Base-by-base conservation (phyloP, 1,140 invertebrate genomes). In the Bacillus rossius region DNA sequence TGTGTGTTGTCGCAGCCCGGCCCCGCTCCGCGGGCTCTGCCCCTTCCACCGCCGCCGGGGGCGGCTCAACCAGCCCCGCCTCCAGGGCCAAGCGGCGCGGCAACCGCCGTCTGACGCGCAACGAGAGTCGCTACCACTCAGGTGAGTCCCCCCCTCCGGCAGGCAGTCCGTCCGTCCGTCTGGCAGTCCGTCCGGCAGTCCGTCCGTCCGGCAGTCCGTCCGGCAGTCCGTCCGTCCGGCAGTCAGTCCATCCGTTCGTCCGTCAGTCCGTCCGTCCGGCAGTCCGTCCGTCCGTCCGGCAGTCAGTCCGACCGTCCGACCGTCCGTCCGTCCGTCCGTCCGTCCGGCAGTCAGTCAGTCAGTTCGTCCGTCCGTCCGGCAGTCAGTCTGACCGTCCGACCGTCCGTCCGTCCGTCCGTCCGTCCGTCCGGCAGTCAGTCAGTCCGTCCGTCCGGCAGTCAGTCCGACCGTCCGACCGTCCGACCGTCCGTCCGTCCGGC, bases 91-190 rank as follows among this genome's bases (percentile, higher is more conserved):
- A 37, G 25, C 25, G 90, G 68, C 82, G 90, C 69, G 89, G 88
- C 69, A 92, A 94, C 75, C 80, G 93, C 60, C 79, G 92, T 67
- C 84, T 96, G 55, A 96, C 94, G 61, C 81, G 94, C 69, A 94
- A 96, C 79, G 94, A 97, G 78, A 94, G 90, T 76, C 82, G 94
- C 66, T 98, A 96, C 76, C 94, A 97, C 77, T 96, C 94, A 75
- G 93, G 94, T 96, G 84, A 87, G 79, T 78, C 73, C 23, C 38
- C 10, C 38, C n/a, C n/a, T n/a, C 53, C 45, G 53, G 34, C 53
- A 55, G 53, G 14, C 53, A 55, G 53, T n/a, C 53, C 45, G 53
- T 8, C 53, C 45, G 53, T 8, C 53, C 45, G 53, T 8, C 53
- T 49, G 53, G 14, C 53, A 55, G 53, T 8, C 53, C 45, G 53